These are phyloP conservation scores for Ophthalmolycus amberensis DNA, from an alignment of 2,113 vertebrate genomes.

Conservation along the genomic window DNA sequence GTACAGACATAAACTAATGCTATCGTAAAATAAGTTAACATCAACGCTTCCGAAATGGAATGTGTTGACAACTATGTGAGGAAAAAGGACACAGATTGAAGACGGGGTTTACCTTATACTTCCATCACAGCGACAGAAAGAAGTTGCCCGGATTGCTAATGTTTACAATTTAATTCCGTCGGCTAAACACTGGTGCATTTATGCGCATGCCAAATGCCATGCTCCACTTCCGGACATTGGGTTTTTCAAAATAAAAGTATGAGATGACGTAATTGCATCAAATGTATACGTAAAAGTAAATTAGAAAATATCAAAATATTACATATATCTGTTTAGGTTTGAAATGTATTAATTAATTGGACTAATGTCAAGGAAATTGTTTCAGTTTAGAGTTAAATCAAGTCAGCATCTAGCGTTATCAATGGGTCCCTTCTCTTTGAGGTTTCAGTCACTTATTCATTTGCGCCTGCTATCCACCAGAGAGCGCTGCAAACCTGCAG, in stretches of 20 bases:
- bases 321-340: neutral
- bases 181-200: constrained; percentile 26
- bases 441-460: too few species aligned
- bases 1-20: constrained; percentile 6
- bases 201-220: constrained; percentile 62
- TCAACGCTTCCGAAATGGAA: neutral
- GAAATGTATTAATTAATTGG: neutral
- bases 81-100: rapidly evolving
- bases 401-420: neutral
- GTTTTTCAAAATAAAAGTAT: constrained; percentile 66
- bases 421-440: neutral
- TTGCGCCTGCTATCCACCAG: neutral
- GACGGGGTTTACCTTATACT: constrained; percentile 63
- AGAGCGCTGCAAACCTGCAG: neutral
- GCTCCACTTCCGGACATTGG: constrained; percentile 38
- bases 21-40: constrained; percentile 27
- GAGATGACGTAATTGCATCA: constrained; percentile 37
- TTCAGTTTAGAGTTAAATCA: neutral
- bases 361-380: neutral
- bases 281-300: neutral
- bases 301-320: neutral
- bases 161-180: constrained; percentile 63
- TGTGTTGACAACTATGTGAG: neutral
- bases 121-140: constrained; percentile 58
- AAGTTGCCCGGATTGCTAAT: constrained; percentile 36